Evolutionary conservation across 2,797 vertebrate genomes (phyloP).

Genomic region (Helicolenus hilgendorfi): DNA sequence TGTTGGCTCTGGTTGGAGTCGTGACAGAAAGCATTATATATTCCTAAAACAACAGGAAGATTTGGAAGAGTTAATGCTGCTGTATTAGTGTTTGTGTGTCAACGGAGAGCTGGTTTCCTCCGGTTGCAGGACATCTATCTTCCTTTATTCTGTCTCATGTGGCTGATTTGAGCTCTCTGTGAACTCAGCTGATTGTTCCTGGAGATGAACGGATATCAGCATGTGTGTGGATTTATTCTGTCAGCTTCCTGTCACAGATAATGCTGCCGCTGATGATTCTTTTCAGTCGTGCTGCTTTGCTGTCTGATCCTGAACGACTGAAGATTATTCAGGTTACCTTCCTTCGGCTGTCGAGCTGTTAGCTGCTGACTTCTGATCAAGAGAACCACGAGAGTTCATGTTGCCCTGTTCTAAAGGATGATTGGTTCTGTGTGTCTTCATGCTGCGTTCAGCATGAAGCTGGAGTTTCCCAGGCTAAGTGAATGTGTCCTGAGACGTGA

Average conservation of each 20-base stretch:
- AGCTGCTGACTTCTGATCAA: not conserved
- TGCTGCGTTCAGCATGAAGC: not conserved
- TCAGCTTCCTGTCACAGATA: constrained; percentile 2
- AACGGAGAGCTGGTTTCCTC: too few relatives aligned
- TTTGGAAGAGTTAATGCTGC: too few relatives aligned
- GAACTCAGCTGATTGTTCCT: not conserved
- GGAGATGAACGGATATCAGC: not conserved
- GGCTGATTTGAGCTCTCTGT: not conserved
- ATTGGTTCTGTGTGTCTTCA: not conserved
- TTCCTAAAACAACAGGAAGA: too few relatives aligned
- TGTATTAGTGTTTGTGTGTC: too few relatives aligned
- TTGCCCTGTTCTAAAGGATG: too few relatives aligned
- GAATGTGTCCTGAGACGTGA: not conserved
- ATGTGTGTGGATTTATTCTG: not conserved
- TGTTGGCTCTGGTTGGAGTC: too few relatives aligned
- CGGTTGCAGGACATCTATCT: not conserved
- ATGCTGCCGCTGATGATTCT: not conserved
- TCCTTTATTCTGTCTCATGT: not conserved
- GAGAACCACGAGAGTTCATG: too few relatives aligned
- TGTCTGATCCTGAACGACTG: not conserved
- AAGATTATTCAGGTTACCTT: not conserved
- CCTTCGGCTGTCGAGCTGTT: not conserved
- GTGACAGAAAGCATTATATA: too few relatives aligned
- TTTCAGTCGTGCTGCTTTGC: not conserved
- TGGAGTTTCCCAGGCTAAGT: not conserved